Conservation (phyloP, 2,797 vertebrate genomes). For the Passerculus sandwichensis region DNA sequence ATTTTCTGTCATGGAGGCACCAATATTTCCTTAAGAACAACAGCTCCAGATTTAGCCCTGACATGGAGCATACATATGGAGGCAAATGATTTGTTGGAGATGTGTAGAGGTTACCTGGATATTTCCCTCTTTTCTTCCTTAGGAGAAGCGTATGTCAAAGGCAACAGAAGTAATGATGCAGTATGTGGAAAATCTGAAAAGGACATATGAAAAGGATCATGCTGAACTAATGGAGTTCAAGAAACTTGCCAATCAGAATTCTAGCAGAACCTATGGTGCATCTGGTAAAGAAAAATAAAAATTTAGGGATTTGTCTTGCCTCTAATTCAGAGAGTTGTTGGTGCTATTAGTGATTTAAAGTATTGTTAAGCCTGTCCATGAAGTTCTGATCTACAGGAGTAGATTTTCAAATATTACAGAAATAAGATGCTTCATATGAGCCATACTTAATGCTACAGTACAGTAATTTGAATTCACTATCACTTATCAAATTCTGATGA, state of each 20-base stretch:
- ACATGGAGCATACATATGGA: neutral
- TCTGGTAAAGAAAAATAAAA: constrained; percentile 78
- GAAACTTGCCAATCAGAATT: constrained; percentile 98
- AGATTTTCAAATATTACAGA: neutral
- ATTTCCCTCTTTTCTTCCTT: neutral
- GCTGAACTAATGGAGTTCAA: constrained; percentile 97
- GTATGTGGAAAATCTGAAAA: constrained; percentile 97
- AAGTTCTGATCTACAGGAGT: neutral
- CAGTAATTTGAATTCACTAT: neutral
- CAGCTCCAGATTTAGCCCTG: neutral
- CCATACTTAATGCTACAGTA: neutral
- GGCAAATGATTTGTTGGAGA: neutral
- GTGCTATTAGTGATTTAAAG: neutral
- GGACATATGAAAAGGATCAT: constrained; percentile 97
- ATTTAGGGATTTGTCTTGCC: neutral
- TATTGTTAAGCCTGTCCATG: neutral
- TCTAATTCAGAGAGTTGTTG: neutral
- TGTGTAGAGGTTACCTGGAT: neutral
- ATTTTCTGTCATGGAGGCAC: neutral
- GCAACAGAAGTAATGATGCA: constrained; percentile 99
- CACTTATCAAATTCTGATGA: neutral
- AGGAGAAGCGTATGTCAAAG: constrained; percentile 98
- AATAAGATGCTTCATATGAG: neutral
- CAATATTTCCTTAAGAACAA: neutral
- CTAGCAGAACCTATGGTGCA: constrained; percentile 89